Percentiles rank a stretch among this genome's conserved stretches.
These are phyloP conservation scores for Nymphicus hollandicus DNA, from an alignment of 2,113 vertebrate species.

Conservation along the genomic window DNA sequence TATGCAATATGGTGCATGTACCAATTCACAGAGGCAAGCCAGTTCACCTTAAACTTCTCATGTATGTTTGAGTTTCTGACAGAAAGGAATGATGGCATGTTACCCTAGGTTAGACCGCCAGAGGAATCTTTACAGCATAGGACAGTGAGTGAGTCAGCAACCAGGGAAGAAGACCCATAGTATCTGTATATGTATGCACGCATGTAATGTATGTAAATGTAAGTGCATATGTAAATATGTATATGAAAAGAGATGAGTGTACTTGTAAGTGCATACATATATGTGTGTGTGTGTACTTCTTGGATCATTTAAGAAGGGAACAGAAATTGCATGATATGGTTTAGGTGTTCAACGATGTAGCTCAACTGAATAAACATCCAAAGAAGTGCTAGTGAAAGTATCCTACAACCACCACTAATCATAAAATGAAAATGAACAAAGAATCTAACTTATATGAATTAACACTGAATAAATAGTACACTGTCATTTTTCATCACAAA, in stretches of 20 bases:
- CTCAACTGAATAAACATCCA: neutral
- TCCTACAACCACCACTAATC: neutral
- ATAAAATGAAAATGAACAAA: neutral
- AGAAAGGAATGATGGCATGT: neutral
- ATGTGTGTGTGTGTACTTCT: neutral
- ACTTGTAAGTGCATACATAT: neutral
- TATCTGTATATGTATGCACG: neutral
- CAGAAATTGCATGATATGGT: neutral
- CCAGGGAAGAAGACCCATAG: neutral
- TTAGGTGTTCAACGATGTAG: neutral
- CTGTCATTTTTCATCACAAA: neutral
- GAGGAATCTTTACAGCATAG: neutral
- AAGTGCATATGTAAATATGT: neutral
- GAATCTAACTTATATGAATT: neutral
- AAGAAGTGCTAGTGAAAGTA: neutral
- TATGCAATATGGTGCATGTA: neutral
- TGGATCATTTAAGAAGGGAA: neutral
- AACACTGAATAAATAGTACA: neutral
- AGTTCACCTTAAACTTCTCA: neutral
- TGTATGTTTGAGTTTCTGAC: fast-evolving
- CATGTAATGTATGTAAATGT: neutral
- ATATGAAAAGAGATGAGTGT: neutral
- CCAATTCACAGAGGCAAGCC: neutral
- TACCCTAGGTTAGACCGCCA: neutral
- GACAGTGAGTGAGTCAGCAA: fast-evolving